Percentiles rank a stretch among this genome's conserved stretches.
Evolutionary conservation across 1,140 invertebrate species (phyloP).

Genomic region (Lasioglossum albipes): DNA sequence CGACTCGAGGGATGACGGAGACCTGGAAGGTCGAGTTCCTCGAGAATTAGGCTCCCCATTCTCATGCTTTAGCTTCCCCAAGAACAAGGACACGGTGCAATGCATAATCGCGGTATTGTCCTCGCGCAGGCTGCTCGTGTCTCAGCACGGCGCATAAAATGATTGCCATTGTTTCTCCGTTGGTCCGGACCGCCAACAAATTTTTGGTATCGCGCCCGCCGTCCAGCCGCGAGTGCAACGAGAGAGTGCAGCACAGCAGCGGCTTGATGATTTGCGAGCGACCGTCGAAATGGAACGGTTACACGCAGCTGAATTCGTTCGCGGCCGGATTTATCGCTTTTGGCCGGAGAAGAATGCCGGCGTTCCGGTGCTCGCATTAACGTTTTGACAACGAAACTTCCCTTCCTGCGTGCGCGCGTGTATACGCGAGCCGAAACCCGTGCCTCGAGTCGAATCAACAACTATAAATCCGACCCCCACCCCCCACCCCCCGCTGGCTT

Average conservation of each 20-base stretch:
- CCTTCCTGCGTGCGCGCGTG: background rate
- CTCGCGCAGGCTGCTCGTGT: too few relatives aligned
- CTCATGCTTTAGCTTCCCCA: too few relatives aligned
- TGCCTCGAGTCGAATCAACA: background rate
- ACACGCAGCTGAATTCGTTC: constrained; percentile 45
- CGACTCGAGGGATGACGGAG: too few relatives aligned
- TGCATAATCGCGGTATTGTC: too few relatives aligned
- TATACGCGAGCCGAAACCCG: too few relatives aligned
- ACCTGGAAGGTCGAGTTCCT: too few relatives aligned
- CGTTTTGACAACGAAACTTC: constrained; percentile 28
- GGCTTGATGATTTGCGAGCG: constrained; percentile 32
- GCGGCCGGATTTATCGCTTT: constrained; percentile 49
- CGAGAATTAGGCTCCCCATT: too few relatives aligned
- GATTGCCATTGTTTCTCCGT: constrained; percentile 49
- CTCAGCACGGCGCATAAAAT: constrained; percentile 12
- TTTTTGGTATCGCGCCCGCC: constrained; percentile 60
- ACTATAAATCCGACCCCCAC: constrained; percentile 21
- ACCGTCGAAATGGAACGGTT: constrained; percentile 53
- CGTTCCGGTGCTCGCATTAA: constrained; percentile 11
- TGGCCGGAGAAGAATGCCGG: constrained; percentile 45
- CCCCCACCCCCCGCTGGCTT: background rate
- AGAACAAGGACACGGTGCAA: too few relatives aligned
- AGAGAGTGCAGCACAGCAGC: constrained; percentile 1
- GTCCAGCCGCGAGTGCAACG: constrained; percentile 34
- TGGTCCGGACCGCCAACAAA: constrained; percentile 55